Conservation (phyloP, 2,888 invertebrate genomes). For the Plebejus melissa region DNA sequence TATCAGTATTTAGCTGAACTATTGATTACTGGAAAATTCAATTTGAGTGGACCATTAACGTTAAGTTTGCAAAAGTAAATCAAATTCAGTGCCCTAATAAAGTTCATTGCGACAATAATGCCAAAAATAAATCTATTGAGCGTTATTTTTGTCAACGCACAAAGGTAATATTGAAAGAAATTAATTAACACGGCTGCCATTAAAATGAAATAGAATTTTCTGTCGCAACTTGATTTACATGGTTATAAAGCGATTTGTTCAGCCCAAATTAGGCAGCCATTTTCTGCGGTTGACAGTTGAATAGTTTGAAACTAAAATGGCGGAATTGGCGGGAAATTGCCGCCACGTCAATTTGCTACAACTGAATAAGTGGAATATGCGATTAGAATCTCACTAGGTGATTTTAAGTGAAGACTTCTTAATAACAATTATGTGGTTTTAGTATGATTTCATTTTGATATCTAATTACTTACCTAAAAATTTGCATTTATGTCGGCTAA, state of each 20-base stretch:
- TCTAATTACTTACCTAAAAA: too few relatives aligned
- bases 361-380: not conserved
- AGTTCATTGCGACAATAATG: not conserved
- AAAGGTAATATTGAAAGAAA: slow-evolving; percentile 11
- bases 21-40: not conserved
- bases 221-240: slow-evolving; percentile 1
- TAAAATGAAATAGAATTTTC: slow-evolving; percentile 8
- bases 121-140: slow-evolving; percentile 7
- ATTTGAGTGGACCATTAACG: not conserved
- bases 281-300: slow-evolving; percentile 24
- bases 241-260: not conserved
- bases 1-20: too few relatives aligned
- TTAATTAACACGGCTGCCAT: not conserved
- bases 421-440: too few relatives aligned
- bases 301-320: slow-evolving; percentile 27
- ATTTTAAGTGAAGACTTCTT: too few relatives aligned
- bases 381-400: too few relatives aligned
- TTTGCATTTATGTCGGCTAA: too few relatives aligned
- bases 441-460: too few relatives aligned
- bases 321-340: slow-evolving; percentile 23
- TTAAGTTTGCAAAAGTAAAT: not conserved
- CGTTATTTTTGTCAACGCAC: slow-evolving; percentile 6
- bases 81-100: not conserved
- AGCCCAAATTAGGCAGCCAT: slow-evolving; percentile 1
- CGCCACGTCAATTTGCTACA: not conserved